phyloP scores from a whole-genome alignment of 2,888 invertebrate species.

The Allophyes oxyacanthae region DNA sequence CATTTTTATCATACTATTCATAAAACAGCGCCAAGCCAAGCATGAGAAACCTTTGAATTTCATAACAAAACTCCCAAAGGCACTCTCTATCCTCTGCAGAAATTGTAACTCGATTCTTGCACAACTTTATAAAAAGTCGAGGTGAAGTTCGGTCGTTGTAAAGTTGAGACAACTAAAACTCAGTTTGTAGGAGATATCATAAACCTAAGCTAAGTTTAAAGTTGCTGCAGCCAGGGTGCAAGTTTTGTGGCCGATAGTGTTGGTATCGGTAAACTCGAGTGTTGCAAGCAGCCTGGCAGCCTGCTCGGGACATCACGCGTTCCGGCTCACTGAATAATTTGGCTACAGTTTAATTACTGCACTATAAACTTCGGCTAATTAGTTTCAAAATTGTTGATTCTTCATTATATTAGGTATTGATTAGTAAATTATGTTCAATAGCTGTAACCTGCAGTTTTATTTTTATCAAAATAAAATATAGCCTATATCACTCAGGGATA shows the following conservation, averaged over 20 bases:
- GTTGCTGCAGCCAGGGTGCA: slow-evolving; percentile 19
- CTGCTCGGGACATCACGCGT: slow-evolving; percentile 37
- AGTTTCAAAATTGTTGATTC: slow-evolving; percentile 13
- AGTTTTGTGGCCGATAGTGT: slow-evolving; percentile 1
- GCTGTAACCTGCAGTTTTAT: too few species aligned
- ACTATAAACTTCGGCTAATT: slow-evolving; percentile 16
- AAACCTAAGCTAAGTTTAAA: slow-evolving; percentile 52
- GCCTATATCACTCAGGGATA: too few species aligned
- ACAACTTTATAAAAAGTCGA: slow-evolving; percentile 38
- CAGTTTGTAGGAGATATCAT: slow-evolving; percentile 43
- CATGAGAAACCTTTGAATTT: slow-evolving; percentile 39
- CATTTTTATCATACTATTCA: slow-evolving; percentile 13
- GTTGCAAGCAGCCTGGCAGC: neutral
- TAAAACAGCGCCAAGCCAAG: slow-evolving; percentile 18
- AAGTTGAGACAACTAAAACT: slow-evolving; percentile 43
- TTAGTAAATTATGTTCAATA: too few species aligned
- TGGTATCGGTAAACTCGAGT: slow-evolving; percentile 2
- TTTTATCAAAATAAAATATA: too few species aligned
- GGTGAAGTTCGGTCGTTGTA: slow-evolving; percentile 32
- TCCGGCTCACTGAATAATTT: slow-evolving; percentile 22
- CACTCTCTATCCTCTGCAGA: slow-evolving; percentile 31
- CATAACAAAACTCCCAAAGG: slow-evolving; percentile 35
- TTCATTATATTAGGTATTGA: slow-evolving; percentile 8
- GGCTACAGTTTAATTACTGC: slow-evolving; percentile 30
- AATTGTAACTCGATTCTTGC: slow-evolving; percentile 46